These are phyloP conservation scores for Apodemus sylvaticus DNA, from an alignment of 2,113 vertebrate genomes.

Conservation along the genomic window DNA sequence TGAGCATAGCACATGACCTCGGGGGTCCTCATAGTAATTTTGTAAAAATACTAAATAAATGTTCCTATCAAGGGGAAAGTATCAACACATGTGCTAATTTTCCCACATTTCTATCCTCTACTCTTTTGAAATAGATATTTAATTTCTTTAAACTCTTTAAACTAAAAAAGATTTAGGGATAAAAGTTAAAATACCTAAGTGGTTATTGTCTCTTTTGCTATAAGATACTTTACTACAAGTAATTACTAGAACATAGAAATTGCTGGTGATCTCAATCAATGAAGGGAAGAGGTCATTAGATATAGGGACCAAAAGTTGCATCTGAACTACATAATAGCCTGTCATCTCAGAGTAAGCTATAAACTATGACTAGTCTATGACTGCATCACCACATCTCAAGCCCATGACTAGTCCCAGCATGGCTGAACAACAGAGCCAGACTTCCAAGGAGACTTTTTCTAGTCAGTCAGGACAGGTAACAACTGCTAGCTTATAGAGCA, in stretches of 20 bases:
- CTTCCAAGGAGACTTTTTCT: neutral
- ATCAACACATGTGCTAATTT: neutral
- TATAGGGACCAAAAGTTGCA: neutral
- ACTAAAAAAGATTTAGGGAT: conserved; percentile 25
- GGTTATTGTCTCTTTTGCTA: conserved; percentile 31
- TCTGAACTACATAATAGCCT: neutral
- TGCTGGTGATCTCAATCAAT: conserved; percentile 2
- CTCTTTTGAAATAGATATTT: conserved; percentile 7
- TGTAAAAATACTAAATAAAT: neutral
- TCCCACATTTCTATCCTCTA: neutral
- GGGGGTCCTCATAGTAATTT: neutral
- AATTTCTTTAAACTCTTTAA: neutral
- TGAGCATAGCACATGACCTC: neutral
- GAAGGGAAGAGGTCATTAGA: neutral
- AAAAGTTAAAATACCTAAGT: conserved; percentile 16
- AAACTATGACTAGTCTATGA: neutral
- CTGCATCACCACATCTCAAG: neutral
- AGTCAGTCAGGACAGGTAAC: neutral
- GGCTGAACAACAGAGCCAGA: neutral
- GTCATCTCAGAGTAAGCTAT: neutral
- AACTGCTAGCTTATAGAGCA: neutral
- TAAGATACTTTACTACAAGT: conserved; percentile 42
- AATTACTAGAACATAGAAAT: neutral
- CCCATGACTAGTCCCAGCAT: neutral
- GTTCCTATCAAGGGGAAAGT: neutral